A percentile compares a stretch with the other conserved stretches of the same genome.
phyloP scores from a whole-genome alignment of 2,888 invertebrate species.

The Campopleginae sp. region DNA sequence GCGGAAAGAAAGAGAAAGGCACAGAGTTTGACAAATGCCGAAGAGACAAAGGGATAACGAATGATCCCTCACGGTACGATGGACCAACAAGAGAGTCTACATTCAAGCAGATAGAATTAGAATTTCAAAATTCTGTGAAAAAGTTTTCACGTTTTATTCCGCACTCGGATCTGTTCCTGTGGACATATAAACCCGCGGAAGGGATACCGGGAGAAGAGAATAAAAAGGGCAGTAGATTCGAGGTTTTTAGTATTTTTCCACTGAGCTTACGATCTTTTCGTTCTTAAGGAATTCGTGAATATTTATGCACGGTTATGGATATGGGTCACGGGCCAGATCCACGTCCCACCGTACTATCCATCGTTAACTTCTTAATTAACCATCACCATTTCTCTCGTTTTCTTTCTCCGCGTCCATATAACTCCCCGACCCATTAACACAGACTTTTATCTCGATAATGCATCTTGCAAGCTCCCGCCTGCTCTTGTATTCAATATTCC shows the following conservation, averaged over 20 bases:
- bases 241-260: neutral
- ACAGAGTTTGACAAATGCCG: conserved; percentile 25
- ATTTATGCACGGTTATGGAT: conserved; percentile 32
- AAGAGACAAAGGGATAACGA: conserved; percentile 47
- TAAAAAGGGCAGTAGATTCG: neutral
- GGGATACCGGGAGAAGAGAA: neutral
- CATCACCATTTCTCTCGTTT: conserved; percentile 49
- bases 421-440: conserved; percentile 50
- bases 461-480: conserved; percentile 37
- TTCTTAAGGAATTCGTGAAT: neutral
- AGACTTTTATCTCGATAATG: conserved; percentile 47
- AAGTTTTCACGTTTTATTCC: conserved; percentile 73
- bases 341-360: conserved; percentile 70
- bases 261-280: neutral
- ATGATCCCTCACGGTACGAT: conserved; percentile 1
- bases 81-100: conserved; percentile 46
- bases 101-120: conserved; percentile 73
- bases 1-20: neutral
- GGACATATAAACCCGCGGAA: conserved; percentile 8
- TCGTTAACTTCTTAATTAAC: conserved; percentile 77
- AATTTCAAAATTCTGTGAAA: conserved; percentile 75
- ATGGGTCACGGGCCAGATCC: conserved; percentile 59
- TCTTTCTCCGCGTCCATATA: conserved; percentile 4
- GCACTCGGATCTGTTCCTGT: conserved; percentile 25
- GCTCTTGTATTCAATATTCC: conserved; percentile 38